phyloP scores from a whole-genome alignment of 1,140 invertebrate genomes.

The Monomorium pharaonis region DNA sequence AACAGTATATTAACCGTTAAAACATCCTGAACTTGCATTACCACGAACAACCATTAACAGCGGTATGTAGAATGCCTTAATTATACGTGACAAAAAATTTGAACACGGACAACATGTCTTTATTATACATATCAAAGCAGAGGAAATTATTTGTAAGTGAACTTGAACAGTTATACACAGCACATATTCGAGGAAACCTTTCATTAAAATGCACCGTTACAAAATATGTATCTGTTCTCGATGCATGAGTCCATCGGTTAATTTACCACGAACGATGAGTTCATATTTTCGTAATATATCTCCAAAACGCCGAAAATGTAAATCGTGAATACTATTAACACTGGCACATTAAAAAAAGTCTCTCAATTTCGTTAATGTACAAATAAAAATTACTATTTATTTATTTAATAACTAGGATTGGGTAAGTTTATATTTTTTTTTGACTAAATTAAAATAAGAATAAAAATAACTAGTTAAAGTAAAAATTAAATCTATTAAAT shows the following conservation, averaged over 20 bases:
- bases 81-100: neutral
- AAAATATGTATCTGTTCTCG: neutral
- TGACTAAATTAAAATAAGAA: too few relatives aligned
- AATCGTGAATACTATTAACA: neutral
- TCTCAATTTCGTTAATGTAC: neutral
- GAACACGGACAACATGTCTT: neutral
- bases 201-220: neutral
- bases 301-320: neutral
- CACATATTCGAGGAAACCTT: neutral
- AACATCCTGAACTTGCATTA: neutral
- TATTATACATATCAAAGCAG: neutral
- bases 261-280: neutral
- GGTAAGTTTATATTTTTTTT: too few relatives aligned
- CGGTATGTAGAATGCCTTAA: neutral
- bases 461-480: too few relatives aligned
- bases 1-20: neutral
- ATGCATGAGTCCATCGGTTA: neutral
- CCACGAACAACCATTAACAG: neutral
- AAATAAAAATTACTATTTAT: neutral
- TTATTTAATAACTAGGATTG: too few relatives aligned
- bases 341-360: neutral
- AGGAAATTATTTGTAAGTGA: neutral
- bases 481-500: too few relatives aligned
- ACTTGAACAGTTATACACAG: neutral
- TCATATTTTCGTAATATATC: neutral